Conservation (phyloP, 2,797 vertebrate genomes). For the Acestrorhynchus altus region DNA sequence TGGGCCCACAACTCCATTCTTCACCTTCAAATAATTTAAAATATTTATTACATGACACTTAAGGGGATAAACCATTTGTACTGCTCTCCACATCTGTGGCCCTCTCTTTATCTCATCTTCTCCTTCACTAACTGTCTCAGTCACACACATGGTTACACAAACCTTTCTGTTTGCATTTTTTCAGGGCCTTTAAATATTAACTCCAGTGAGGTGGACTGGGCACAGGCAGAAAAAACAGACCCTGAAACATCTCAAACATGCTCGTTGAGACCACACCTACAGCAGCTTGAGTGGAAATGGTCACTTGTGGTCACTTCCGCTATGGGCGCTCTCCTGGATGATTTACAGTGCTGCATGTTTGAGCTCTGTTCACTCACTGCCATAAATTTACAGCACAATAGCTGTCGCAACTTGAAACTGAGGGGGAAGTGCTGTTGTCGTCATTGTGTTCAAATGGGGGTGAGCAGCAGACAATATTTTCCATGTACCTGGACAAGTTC, state of each 20-base stretch:
- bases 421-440: conserved; percentile 37
- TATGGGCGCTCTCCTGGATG: neutral
- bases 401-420: conserved; percentile 49
- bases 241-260: conserved; percentile 1
- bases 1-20: too few relatives aligned
- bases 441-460: conserved; percentile 30
- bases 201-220: neutral
- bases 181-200: neutral
- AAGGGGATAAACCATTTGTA: neutral
- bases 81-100: neutral
- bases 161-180: conserved; percentile 9
- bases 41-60: too few relatives aligned
- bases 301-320: neutral
- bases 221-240: neutral
- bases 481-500: conserved; percentile 30
- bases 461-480: conserved; percentile 36
- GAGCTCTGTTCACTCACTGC: neutral
- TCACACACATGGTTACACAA: too few relatives aligned
- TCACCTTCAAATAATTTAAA: too few relatives aligned
- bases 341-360: conserved; percentile 30
- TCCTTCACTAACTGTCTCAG: neutral
- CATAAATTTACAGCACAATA: conserved; percentile 46
- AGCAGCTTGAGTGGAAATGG: conserved; percentile 3
- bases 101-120: neutral
- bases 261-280: conserved; percentile 14